Percentiles rank a stretch among this genome's conserved stretches.
Evolutionary conservation across 2,113 vertebrate genomes (phyloP).

Genomic region (Nannospalax galili): DNA sequence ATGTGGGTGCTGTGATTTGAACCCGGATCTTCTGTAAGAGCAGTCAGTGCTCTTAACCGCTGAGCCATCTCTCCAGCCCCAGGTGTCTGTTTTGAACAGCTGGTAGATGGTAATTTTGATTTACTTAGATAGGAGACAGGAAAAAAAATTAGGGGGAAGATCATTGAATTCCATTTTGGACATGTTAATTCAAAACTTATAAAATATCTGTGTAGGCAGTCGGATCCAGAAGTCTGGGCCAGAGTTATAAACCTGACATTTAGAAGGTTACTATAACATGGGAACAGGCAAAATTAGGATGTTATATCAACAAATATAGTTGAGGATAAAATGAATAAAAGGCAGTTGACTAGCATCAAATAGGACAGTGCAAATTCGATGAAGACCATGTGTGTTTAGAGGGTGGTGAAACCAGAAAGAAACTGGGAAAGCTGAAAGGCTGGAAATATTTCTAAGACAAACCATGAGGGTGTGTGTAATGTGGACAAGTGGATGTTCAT

Average conservation of each 20-base stretch:
- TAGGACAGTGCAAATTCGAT: background rate
- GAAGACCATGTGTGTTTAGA: background rate
- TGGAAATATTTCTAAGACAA: background rate
- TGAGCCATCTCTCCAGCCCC: too few relatives aligned
- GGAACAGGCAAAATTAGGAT: background rate
- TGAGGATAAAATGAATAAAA: conserved; percentile 17
- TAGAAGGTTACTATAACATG: background rate
- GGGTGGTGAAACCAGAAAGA: background rate
- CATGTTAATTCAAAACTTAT: background rate
- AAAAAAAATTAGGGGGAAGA: background rate
- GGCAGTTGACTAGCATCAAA: background rate
- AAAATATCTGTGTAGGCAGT: background rate
- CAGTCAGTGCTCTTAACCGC: too few relatives aligned
- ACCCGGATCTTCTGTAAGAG: too few relatives aligned
- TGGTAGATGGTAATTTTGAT: background rate
- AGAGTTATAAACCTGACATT: conserved; percentile 29
- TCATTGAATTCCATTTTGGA: background rate
- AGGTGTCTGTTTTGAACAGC: background rate
- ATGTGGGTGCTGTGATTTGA: too few relatives aligned
- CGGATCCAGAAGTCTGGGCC: conserved; percentile 7
- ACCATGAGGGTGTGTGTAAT: background rate
- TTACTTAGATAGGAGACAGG: background rate
- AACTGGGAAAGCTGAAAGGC: background rate
- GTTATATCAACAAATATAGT: conserved; percentile 2
- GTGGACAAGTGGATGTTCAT: background rate